Evolutionary conservation across 2,113 vertebrate genomes (phyloP).

Genomic region (Grammomys dolichurus): DNA sequence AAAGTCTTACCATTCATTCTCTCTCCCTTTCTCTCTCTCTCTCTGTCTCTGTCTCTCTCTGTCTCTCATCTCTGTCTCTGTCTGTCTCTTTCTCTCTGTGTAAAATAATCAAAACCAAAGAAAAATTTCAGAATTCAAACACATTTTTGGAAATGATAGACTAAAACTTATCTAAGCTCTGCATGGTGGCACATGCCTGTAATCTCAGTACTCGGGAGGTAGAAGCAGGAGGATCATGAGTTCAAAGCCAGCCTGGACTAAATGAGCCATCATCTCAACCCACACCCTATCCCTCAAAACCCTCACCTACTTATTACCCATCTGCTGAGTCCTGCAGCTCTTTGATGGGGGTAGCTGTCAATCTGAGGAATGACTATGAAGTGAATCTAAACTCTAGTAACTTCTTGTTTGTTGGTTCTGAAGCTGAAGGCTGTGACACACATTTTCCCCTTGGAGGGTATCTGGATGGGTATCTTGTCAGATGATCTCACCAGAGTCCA

Average conservation of each 20-base stretch:
- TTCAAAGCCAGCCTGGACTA: background rate
- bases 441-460: background rate
- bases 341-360: background rate
- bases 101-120: conserved; percentile 2
- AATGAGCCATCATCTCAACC: background rate
- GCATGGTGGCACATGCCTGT: background rate
- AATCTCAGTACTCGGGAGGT: background rate
- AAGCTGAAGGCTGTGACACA: background rate
- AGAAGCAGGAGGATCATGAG: background rate
- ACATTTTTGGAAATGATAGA: conserved; percentile 7
- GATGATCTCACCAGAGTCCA: background rate
- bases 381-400: background rate
- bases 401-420: background rate
- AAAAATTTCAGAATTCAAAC: conserved; percentile 20
- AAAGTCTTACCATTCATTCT: background rate
- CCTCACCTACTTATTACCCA: too few relatives aligned
- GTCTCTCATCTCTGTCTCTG: background rate
- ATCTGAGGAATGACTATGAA: background rate
- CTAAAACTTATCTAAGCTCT: background rate
- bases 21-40: background rate
- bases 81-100: background rate
- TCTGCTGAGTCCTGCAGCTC: background rate
- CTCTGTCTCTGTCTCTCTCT: background rate
- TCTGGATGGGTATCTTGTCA: background rate
- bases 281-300: background rate